Base-by-base conservation (phyloP, 2,888 invertebrate genomes). In the Diogma glabrata region DNA sequence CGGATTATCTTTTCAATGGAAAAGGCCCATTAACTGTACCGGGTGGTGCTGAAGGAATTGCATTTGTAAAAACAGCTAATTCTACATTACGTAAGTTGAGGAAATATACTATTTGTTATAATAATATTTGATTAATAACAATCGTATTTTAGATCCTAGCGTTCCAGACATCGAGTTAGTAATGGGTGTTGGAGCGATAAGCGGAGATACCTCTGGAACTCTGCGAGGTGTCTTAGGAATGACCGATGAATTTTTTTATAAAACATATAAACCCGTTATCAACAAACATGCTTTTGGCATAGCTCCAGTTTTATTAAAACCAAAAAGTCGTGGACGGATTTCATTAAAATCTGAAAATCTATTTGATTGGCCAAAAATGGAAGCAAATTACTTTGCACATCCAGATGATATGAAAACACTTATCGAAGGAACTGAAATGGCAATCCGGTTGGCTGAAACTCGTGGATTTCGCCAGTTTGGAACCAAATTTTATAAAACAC, bases 151-250 rank as follows among this genome's bases (percentile, higher is more conserved):
- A 64, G 69, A 60, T 33, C 50, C 58, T 12, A 75, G 78, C 55
- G 78, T 80, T 59, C 84, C 90, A 0, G 87, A 90, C 60, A 78
- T 90, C 53, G 88, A 91, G 64, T 69, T 90, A 12, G 85, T 90
- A 8, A 73, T 89, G 67, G 85, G 86, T 1, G 79, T 84, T 12
- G 84, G 88, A 1, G 82, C 83, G 0, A 67, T 89, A 8, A 83
- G 82, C 50, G 82, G 87, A 0, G 89, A 89, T 61, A 68, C 76
- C 10, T 74, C 83, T 49, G 84, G 86, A 12, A 76, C 79, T 36
- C 66, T 85, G 56, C 71, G 83, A 40, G 72, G 76, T 52, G 65
- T 84, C 16, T 67, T 84, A 16, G 85, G 84, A 64, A 72, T 67
- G 43, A 59, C 67, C 0, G 67, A 73, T 4, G 64, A 72, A 43